Percentiles rank a stretch among this genome's conserved stretches.
These are phyloP conservation scores for Danaus plexippus DNA, from an alignment of 1,140 invertebrate genomes.

Conservation along the genomic window DNA sequence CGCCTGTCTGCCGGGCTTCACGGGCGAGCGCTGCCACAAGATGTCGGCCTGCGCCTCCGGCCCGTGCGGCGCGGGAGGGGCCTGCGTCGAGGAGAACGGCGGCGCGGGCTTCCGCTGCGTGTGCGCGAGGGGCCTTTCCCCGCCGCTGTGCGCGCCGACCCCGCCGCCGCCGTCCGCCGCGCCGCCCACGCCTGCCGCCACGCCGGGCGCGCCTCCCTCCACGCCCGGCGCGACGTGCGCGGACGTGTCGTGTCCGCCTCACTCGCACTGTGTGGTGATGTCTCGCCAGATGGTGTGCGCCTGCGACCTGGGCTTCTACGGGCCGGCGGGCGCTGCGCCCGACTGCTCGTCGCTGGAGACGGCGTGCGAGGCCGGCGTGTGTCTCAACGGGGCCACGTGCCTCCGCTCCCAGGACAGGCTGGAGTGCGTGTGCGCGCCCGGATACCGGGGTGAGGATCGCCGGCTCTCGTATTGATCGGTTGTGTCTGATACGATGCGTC, in stretches of 20 bases:
- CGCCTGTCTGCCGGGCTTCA: constrained; percentile 86
- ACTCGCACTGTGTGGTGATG: constrained; percentile 56
- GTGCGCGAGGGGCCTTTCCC: constrained; percentile 83
- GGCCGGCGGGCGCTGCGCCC: constrained; percentile 76
- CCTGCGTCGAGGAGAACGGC: constrained; percentile 82
- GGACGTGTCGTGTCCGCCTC: constrained; percentile 66
- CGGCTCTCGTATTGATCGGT: neutral
- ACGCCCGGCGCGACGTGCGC: constrained; percentile 51
- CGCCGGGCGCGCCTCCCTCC: constrained; percentile 62
- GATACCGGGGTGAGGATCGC: constrained; percentile 75
- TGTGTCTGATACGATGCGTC: too few relatives aligned
- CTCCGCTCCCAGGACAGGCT: constrained; percentile 72
- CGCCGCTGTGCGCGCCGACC: constrained; percentile 81
- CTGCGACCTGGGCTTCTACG: constrained; percentile 81
- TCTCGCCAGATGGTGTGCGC: constrained; percentile 71
- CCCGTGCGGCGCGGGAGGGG: constrained; percentile 81
- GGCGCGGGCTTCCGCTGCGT: constrained; percentile 80
- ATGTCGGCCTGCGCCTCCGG: constrained; percentile 62
- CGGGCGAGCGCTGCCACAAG: constrained; percentile 83
- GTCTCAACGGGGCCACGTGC: constrained; percentile 75
- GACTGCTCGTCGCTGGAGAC: constrained; percentile 77
- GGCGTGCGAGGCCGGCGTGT: constrained; percentile 70
- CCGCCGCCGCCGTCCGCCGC: constrained; percentile 59
- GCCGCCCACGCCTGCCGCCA: constrained; percentile 54
- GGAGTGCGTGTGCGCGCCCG: constrained; percentile 79